Evolutionary conservation across 2,797 vertebrate genomes (phyloP).

Genomic region (Ctenopoma kingsleyae): DNA sequence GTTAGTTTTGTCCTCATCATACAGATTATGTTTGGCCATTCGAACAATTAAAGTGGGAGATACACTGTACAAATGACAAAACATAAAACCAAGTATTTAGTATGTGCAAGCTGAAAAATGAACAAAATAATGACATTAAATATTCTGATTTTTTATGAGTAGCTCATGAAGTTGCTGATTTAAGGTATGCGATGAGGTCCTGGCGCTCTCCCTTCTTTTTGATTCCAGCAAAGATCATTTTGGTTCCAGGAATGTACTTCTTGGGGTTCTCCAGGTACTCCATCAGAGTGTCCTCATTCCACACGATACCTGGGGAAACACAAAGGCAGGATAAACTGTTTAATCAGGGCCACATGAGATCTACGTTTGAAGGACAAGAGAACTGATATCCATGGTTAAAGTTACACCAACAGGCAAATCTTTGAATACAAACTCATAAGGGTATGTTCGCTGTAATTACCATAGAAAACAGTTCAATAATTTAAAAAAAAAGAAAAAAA

Average conservation of each 20-base stretch:
- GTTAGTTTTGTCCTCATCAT: conserved; percentile 1
- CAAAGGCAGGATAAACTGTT: background rate
- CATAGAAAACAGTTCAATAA: too few relatives aligned
- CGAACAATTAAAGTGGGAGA: conserved; percentile 27
- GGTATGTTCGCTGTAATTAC: too few relatives aligned
- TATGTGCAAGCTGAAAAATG: conserved; percentile 32
- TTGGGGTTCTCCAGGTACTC: conserved; percentile 93
- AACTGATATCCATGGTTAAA: background rate
- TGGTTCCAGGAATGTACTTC: conserved; percentile 93
- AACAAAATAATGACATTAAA: conserved; percentile 62
- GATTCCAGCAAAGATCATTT: conserved; percentile 92
- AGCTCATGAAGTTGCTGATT: conserved; percentile 87
- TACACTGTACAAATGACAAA: conserved; percentile 52
- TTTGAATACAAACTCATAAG: too few relatives aligned
- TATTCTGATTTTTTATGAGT: conserved; percentile 22
- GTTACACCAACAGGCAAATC: background rate
- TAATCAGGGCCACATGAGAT: background rate
- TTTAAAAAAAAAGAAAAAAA: too few relatives aligned
- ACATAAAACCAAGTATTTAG: conserved; percentile 53
- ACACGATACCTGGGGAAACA: conserved; percentile 80
- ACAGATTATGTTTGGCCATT: conserved; percentile 60
- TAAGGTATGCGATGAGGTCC: conserved; percentile 89
- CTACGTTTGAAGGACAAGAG: too few relatives aligned
- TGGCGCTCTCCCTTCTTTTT: conserved; percentile 91
- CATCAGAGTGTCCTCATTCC: conserved; percentile 86